These are phyloP conservation scores for Diplodus sargus DNA, from an alignment of 2,797 vertebrate genomes.

Conservation along the genomic window DNA sequence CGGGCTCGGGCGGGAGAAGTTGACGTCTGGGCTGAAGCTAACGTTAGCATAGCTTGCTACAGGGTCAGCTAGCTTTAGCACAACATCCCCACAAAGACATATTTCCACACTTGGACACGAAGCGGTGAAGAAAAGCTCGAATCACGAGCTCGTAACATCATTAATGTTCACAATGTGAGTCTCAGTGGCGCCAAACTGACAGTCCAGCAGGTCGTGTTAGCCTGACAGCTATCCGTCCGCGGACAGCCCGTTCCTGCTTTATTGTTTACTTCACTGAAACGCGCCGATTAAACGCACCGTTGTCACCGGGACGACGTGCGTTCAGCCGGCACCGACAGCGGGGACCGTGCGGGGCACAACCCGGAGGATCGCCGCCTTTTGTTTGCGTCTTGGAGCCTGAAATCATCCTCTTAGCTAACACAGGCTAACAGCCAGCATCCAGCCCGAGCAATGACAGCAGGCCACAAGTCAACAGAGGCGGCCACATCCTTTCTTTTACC, in stretches of 20 bases:
- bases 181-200: slow-evolving; percentile 47
- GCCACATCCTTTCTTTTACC: slow-evolving; percentile 77
- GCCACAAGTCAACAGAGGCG: slow-evolving; percentile 85
- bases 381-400: not conserved
- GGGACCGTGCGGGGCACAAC: fast-evolving
- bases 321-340: not conserved
- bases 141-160: fast-evolving
- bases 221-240: slow-evolving; percentile 56
- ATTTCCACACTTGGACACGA: not conserved
- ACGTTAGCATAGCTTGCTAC: slow-evolving; percentile 60
- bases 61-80: slow-evolving; percentile 1
- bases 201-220: slow-evolving; percentile 40
- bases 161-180: not conserved
- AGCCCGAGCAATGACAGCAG: slow-evolving; percentile 82
- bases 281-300: not conserved
- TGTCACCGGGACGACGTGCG: fast-evolving
- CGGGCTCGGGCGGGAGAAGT: slow-evolving; percentile 79
- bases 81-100: not conserved
- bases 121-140: fast-evolving
- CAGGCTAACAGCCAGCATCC: slow-evolving; percentile 43
- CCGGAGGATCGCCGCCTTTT: not conserved
- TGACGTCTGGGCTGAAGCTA: slow-evolving; percentile 67
- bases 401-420: slow-evolving; percentile 42
- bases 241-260: slow-evolving; percentile 45
- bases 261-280: slow-evolving; percentile 70